Base-by-base conservation (phyloP, 2,113 vertebrate genomes). In the Centropristis striata region DNA sequence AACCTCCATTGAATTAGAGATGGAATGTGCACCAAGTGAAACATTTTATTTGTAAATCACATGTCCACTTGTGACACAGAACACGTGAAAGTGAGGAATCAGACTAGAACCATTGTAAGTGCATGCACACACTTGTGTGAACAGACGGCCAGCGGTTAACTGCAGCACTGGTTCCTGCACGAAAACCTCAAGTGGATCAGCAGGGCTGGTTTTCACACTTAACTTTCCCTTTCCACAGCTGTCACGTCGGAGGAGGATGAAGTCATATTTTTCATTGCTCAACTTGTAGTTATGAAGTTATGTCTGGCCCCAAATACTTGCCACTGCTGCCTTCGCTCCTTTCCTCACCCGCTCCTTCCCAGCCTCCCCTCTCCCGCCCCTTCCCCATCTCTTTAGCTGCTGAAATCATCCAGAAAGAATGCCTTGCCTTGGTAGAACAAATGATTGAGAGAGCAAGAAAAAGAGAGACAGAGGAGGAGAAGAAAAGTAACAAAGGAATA, bases 321-420 rank as follows among this genome's bases (percentile, higher is more conserved):
- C 90, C 83, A 90, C 86, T 87, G 81, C 84, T 86, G 78, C 85
- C 76, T 88, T 76, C 58, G 60, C 60, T 86, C 80, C 54, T 58
- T 73, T 67, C 84, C 77, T 81, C 73, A 64, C 44, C 80, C 61
- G 12, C 53, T 49, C 53, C 57, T 37, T 37, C 37, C 71, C 44
- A 20, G n/a, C 36, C 39, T 51, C 27, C 41, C 70, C 13, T 42
- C 54, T 3, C 44, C 58, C 55, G 2, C 44, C 61, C 42, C 51
- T 36, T 47, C 75, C 55, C 50, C 39, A 70, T 80, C 63, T 80
- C 59, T 83, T 82, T 81, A 85, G 76, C 75, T 77, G 88, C 90
- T 94, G 93, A 94, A 91, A 92, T 94, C 92, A 95, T 90, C 55
- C 76, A 84, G 86, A 86, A 95, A 89, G 93, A 94, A 95, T 93